Percentiles rank a stretch among this genome's conserved stretches.
Evolutionary conservation across 2,797 vertebrate species (phyloP).

Genomic region (Periparus ater): DNA sequence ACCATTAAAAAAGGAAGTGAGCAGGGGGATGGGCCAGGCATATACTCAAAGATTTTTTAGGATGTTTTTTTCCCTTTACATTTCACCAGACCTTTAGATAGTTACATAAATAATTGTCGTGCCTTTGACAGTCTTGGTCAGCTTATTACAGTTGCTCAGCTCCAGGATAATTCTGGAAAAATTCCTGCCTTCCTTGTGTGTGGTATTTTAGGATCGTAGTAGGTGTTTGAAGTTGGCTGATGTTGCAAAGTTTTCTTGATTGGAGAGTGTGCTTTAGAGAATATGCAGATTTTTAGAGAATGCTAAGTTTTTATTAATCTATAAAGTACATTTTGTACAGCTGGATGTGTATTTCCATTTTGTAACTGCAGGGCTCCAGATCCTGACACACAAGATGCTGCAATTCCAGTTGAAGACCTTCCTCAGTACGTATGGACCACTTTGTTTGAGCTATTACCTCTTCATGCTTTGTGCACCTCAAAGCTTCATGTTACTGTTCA

Average conservation of each 20-base stretch:
- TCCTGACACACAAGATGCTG: conserved; percentile 80
- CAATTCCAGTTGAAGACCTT: conserved; percentile 88
- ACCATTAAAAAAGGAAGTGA: not conserved
- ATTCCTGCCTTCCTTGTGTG: not conserved
- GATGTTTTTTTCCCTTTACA: not conserved
- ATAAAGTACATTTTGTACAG: not conserved
- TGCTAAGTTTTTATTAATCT: not conserved
- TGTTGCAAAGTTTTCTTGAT: not conserved
- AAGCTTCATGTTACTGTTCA: not conserved
- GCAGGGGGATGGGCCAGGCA: rapidly evolving
- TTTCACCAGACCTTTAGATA: not conserved
- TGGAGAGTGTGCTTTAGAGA: not conserved
- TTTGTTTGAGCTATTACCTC: not conserved
- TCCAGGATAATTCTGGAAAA: not conserved
- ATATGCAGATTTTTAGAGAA: not conserved
- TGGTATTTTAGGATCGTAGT: not conserved
- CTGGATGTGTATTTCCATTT: not conserved
- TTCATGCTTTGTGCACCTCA: not conserved
- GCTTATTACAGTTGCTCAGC: not conserved
- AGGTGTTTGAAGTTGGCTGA: not conserved
- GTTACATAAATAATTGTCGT: not conserved
- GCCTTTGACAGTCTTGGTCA: not conserved
- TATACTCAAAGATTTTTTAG: not conserved
- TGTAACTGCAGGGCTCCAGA: conserved; percentile 83
- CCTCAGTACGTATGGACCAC: conserved; percentile 79